These are phyloP conservation scores for Bettongia penicillata DNA, from an alignment of 2,113 vertebrate species.

Conservation along the genomic window DNA sequence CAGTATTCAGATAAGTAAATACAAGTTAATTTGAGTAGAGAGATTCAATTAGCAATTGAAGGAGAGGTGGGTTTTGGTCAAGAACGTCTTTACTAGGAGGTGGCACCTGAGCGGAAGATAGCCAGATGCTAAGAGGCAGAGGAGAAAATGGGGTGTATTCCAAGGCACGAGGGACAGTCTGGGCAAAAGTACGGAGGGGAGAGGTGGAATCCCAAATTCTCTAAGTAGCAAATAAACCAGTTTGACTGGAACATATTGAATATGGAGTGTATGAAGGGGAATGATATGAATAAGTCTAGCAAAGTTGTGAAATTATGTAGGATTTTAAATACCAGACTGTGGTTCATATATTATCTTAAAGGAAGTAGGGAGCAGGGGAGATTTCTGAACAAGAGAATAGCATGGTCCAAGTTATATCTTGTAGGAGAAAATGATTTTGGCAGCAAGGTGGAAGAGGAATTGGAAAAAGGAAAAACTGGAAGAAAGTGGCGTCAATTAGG, in stretches of 20 bases:
- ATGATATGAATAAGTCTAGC: background rate
- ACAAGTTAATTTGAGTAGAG: background rate
- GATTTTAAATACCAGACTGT: background rate
- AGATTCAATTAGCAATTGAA: background rate
- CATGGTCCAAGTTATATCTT: background rate
- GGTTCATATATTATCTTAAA: background rate
- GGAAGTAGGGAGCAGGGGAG: background rate
- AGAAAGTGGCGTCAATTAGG: too few relatives aligned
- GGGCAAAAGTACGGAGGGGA: background rate
- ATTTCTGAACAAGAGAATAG: background rate
- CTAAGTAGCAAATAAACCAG: too few relatives aligned
- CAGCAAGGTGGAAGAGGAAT: too few relatives aligned
- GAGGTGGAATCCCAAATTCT: background rate
- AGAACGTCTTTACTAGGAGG: background rate
- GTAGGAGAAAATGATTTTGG: too few relatives aligned
- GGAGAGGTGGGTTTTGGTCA: background rate
- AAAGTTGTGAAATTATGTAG: background rate
- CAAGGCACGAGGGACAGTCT: too few relatives aligned
- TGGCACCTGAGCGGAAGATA: background rate
- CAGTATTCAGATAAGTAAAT: background rate
- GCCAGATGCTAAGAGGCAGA: background rate
- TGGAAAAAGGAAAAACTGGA: too few relatives aligned
- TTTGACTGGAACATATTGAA: too few relatives aligned
- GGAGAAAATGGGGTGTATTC: background rate
- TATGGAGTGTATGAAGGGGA: background rate